Percentiles rank a stretch among this genome's conserved stretches.
Evolutionary conservation across 2,113 vertebrate genomes (phyloP).

Genomic region (Forbesichthys agassizii): DNA sequence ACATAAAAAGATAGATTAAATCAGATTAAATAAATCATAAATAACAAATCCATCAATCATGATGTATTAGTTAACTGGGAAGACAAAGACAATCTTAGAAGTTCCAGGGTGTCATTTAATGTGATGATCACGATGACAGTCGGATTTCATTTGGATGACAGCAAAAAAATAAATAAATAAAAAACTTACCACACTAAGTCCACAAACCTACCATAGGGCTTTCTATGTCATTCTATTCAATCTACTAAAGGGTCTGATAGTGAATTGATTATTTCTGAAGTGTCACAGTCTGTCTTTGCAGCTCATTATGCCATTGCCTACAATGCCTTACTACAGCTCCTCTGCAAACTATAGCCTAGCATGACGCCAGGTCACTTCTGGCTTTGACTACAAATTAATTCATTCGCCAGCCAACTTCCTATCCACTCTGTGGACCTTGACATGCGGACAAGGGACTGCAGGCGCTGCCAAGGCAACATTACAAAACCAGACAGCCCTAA

Average conservation of each 20-base stretch:
- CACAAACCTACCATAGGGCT: too few species aligned
- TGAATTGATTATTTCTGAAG: background rate
- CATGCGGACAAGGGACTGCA: conserved; percentile 29
- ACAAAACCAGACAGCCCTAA: conserved; percentile 43
- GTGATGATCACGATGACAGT: too few species aligned
- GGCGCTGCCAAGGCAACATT: conserved; percentile 44
- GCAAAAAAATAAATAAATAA: too few species aligned
- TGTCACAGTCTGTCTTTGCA: too few species aligned
- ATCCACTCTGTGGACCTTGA: conserved; percentile 37
- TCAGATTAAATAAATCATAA: too few species aligned
- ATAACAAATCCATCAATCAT: too few species aligned
- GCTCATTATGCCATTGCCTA: background rate
- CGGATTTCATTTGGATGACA: too few species aligned
- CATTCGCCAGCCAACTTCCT: conserved; percentile 22
- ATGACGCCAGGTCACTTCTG: conserved; percentile 6
- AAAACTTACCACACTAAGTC: too few species aligned
- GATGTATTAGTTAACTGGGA: too few species aligned
- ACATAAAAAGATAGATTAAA: too few species aligned
- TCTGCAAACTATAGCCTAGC: conserved; percentile 1
- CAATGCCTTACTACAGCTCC: background rate
- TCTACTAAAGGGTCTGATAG: background rate
- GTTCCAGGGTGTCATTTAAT: background rate
- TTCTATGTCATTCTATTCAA: background rate
- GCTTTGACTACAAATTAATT: conserved; percentile 21
- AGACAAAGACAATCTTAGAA: background rate